phyloP scores from a whole-genome alignment of 2,797 vertebrate species.

The Anisognathus igniventris region DNA sequence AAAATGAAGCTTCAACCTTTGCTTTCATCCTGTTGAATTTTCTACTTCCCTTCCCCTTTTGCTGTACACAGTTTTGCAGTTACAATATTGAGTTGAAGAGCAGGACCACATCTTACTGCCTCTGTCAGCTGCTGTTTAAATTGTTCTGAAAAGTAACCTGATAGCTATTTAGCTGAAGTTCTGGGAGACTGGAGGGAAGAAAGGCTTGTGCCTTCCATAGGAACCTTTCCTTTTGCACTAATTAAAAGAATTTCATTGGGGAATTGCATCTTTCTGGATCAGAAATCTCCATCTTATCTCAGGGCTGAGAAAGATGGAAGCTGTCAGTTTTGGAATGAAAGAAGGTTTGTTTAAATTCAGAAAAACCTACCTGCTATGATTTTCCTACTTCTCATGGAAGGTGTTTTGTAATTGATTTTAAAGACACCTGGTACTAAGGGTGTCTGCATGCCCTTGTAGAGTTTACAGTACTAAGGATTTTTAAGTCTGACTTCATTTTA shows the following conservation, averaged over 20 bases:
- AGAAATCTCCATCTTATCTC: not conserved
- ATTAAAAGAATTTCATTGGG: not conserved
- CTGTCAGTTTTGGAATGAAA: not conserved
- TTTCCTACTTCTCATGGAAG: not conserved
- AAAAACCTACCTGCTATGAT: not conserved
- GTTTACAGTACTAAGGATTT: not conserved
- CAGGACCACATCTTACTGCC: not conserved
- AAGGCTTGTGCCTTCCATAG: not conserved
- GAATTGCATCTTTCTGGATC: not conserved
- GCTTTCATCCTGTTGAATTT: not conserved
- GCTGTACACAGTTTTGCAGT: not conserved
- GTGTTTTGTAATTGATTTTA: not conserved
- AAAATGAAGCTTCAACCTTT: not conserved
- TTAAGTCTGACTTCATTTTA: not conserved
- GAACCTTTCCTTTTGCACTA: not conserved
- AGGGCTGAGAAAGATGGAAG: not conserved
- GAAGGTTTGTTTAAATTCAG: not conserved
- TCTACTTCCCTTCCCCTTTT: not conserved
- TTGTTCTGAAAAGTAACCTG: not conserved
- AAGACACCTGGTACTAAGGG: not conserved
- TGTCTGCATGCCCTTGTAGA: not conserved
- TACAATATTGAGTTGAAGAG: not conserved
- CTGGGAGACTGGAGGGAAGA: not conserved
- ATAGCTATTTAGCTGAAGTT: not conserved
- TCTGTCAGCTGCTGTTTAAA: not conserved